phyloP scores from a whole-genome alignment of 2,888 invertebrate genomes.

The Xylota segnis region DNA sequence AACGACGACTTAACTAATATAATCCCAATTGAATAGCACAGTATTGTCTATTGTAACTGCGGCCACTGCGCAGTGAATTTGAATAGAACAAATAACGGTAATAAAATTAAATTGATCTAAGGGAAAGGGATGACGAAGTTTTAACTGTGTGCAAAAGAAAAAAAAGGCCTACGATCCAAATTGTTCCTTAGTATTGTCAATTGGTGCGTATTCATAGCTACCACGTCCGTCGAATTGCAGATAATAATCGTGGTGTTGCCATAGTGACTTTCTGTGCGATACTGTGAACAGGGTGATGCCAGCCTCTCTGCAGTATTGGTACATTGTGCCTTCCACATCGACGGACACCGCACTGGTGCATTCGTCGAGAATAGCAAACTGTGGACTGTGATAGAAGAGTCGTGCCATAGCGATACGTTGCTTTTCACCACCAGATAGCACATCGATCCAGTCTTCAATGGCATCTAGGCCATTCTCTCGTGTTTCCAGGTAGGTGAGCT shows the following conservation, averaged over 20 bases:
- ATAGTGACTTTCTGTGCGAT: conserved; percentile 97
- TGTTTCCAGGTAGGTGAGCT: conserved; percentile 92
- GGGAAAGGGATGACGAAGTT: conserved; percentile 18
- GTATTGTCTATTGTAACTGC: conserved; percentile 1
- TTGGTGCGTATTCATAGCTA: conserved; percentile 93
- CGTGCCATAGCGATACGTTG: conserved; percentile 99
- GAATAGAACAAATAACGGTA: conserved; percentile 15
- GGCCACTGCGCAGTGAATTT: conserved; percentile 19
- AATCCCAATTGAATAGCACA: conserved; percentile 40
- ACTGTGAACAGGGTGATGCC: conserved; percentile 97
- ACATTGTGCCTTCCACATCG: conserved; percentile 99
- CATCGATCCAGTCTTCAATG: conserved; percentile 99
- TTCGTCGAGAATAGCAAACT: conserved; percentile 99
- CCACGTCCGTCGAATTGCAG: conserved; percentile 98
- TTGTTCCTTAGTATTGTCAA: conserved; percentile 94
- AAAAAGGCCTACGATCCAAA: conserved; percentile 92
- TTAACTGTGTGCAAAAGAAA: conserved; percentile 1
- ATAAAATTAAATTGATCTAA: conserved; percentile 65
- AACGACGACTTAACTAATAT: neutral
- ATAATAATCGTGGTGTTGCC: conserved; percentile 98
- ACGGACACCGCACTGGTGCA: conserved; percentile 99
- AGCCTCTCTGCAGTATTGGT: conserved; percentile 94
- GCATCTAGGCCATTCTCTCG: conserved; percentile 96
- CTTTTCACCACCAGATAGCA: conserved; percentile 98
- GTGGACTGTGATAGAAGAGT: conserved; percentile 98